Evolutionary conservation across 2,888 invertebrate genomes (phyloP).

Genomic region (Heteromyza rotundicornis): DNA sequence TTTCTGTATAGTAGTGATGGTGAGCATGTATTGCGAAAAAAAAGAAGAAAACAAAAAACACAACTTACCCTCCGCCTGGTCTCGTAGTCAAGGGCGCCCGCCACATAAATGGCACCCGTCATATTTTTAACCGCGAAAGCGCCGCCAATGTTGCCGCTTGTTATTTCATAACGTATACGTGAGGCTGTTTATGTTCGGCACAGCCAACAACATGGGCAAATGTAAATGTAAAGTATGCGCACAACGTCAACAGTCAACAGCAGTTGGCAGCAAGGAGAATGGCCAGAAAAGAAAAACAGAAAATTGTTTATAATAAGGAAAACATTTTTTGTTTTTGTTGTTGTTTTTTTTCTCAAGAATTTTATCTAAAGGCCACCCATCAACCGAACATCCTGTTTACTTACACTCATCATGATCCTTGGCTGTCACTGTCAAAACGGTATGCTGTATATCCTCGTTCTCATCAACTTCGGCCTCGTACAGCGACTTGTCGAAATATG

Average conservation of each 20-base stretch:
- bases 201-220: neutral
- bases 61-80: constrained; percentile 90
- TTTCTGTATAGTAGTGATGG: constrained; percentile 11
- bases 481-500: constrained; percentile 95
- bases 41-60: constrained; percentile 8
- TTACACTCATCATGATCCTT: constrained; percentile 99
- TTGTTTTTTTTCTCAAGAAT: neutral
- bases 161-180: constrained; percentile 99
- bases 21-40: constrained; percentile 2
- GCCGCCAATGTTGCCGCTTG: constrained; percentile 98
- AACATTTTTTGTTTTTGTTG: too few relatives aligned
- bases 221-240: neutral
- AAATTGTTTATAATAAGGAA: neutral
- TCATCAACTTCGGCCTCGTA: constrained; percentile 98
- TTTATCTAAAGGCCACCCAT: neutral
- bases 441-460: constrained; percentile 96
- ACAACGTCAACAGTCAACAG: constrained; percentile 13
- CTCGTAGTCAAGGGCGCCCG: constrained; percentile 96
- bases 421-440: constrained; percentile 97
- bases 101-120: constrained; percentile 98
- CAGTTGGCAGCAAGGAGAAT: neutral
- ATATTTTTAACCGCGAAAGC: constrained; percentile 98
- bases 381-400: too few relatives aligned
- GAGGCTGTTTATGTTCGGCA: constrained; percentile 73
- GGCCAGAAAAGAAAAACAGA: neutral